These are phyloP conservation scores for Sialis lutaria DNA, from an alignment of 2,888 invertebrate species.

Conservation along the genomic window DNA sequence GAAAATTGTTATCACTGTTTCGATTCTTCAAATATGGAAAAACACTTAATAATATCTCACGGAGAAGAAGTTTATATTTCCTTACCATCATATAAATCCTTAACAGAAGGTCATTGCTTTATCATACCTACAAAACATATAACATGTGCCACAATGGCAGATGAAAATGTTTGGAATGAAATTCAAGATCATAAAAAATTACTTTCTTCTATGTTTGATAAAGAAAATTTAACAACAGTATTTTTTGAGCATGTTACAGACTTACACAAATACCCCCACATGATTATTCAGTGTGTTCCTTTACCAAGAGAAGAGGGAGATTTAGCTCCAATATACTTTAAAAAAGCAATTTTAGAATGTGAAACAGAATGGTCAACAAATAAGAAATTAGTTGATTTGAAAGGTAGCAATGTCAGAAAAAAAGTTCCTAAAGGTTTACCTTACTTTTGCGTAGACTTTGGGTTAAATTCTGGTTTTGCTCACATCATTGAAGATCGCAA, in stretches of 20 bases:
- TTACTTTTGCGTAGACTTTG: constrained; percentile 91
- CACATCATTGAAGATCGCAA: constrained; percentile 93
- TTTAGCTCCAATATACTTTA: constrained; percentile 88
- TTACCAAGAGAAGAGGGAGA: constrained; percentile 68
- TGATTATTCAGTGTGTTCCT: constrained; percentile 80
- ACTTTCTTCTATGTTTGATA: constrained; percentile 59
- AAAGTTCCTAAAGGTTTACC: constrained; percentile 85
- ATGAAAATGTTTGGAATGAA: constrained; percentile 91
- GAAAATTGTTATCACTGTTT: constrained; percentile 74
- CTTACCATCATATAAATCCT: constrained; percentile 61
- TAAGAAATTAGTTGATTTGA: constrained; percentile 68
- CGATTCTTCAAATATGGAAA: constrained; percentile 60
- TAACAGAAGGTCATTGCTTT: constrained; percentile 72
- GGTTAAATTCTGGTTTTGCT: constrained; percentile 78
- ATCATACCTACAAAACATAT: constrained; percentile 73
- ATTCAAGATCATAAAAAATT: constrained; percentile 63
- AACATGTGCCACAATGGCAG: constrained; percentile 61
- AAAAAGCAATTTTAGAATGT: constrained; percentile 91
- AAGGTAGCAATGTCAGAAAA: constrained; percentile 52
- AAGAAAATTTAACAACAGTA: constrained; percentile 45
- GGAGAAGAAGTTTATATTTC: constrained; percentile 71
- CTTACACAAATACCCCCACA: constrained; percentile 61
- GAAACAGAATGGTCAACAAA: constrained; percentile 93
- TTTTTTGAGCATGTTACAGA: constrained; percentile 79
- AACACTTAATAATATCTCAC: constrained; percentile 69